Evolutionary conservation across 2,888 invertebrate species (phyloP).

Genomic region (Microplitis deprimator): DNA sequence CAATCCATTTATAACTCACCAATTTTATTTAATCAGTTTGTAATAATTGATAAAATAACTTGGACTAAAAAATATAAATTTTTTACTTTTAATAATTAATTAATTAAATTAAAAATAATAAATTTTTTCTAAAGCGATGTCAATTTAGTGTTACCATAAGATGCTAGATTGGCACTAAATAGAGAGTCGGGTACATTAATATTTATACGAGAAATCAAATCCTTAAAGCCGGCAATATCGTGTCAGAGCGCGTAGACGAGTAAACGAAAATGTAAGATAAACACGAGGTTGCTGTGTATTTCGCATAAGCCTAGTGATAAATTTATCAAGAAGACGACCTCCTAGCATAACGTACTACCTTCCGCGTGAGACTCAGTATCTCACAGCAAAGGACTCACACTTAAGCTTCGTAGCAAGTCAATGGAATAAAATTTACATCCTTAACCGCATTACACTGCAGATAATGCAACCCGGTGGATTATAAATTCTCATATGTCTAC

Average conservation of each 20-base stretch:
- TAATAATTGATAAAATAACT: background rate
- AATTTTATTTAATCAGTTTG: slow-evolving; percentile 11
- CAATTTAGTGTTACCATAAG: slow-evolving; percentile 5
- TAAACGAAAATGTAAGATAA: slow-evolving; percentile 44
- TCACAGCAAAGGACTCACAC: slow-evolving; percentile 14
- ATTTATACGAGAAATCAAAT: slow-evolving; percentile 62
- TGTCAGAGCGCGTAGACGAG: slow-evolving; percentile 30
- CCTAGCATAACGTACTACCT: slow-evolving; percentile 30
- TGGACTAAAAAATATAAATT: too few relatives aligned
- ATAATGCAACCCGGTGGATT: slow-evolving; percentile 45
- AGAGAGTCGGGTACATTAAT: slow-evolving; percentile 55
- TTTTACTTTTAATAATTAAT: too few relatives aligned
- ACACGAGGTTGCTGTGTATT: slow-evolving; percentile 35
- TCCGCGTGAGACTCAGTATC: slow-evolving; percentile 26
- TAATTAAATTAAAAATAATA: background rate
- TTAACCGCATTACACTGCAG: slow-evolving; percentile 40
- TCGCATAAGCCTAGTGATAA: slow-evolving; percentile 41
- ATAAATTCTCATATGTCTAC: slow-evolving; percentile 20
- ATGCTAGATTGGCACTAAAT: slow-evolving; percentile 14
- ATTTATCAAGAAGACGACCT: slow-evolving; percentile 35
- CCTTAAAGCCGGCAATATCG: slow-evolving; percentile 52
- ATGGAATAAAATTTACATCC: slow-evolving; percentile 57
- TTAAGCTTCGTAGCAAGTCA: slow-evolving; percentile 30
- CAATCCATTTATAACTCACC: slow-evolving; percentile 45
- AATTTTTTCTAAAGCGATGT: background rate